phyloP scores from a whole-genome alignment of 2,888 invertebrate genomes.

The Cordilura impudica region DNA sequence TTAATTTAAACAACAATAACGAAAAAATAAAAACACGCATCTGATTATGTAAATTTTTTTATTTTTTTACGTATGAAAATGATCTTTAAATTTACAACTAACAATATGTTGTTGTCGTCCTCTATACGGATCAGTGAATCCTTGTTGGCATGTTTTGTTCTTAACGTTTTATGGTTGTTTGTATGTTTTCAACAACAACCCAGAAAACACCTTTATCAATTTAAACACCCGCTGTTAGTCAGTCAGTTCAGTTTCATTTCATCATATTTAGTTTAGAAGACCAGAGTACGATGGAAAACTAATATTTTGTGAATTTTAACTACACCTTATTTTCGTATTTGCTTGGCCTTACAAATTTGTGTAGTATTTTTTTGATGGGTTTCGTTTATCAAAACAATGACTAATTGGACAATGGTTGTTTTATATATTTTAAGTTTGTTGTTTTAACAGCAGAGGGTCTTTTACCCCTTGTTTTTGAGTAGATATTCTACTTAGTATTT shows the following conservation, averaged over 20 bases:
- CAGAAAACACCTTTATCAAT: conserved; percentile 48
- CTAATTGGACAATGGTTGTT: conserved; percentile 34
- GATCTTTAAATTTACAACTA: conserved; percentile 12
- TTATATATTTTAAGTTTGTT: not conserved
- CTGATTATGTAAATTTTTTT: conserved; percentile 58
- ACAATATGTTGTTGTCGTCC: not conserved
- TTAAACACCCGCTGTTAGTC: conserved; percentile 49
- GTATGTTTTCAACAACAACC: conserved; percentile 18
- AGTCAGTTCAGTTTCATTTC: conserved; percentile 40
- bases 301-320: conserved; percentile 1
- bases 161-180: not conserved
- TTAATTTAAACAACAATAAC: conserved; percentile 31
- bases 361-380: not conserved
- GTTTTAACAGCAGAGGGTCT: not conserved
- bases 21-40: conserved; percentile 41
- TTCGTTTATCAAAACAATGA: conserved; percentile 15
- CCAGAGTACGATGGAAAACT: conserved; percentile 28
- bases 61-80: not conserved
- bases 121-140: conserved; percentile 44
- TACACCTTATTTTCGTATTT: not conserved
- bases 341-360: not conserved
- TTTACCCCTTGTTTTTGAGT: not conserved
- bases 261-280: too few species aligned
- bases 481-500: not conserved
- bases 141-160: not conserved